A percentile compares a stretch with the other conserved stretches of the same genome.
These are phyloP conservation scores for Rhabdomys pumilio DNA, from an alignment of 2,797 vertebrate genomes.

Conservation along the genomic window DNA sequence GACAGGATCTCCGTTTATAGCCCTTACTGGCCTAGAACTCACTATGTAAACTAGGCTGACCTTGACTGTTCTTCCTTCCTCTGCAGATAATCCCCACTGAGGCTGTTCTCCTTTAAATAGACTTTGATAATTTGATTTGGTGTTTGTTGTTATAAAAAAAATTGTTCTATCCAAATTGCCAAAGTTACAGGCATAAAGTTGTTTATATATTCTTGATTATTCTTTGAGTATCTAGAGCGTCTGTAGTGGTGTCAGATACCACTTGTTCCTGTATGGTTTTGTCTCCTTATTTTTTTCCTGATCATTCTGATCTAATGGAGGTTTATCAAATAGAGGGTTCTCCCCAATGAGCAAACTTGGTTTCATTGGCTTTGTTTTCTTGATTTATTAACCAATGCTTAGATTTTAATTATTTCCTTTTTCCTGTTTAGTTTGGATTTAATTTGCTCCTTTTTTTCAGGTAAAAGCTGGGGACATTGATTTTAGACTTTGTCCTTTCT, in stretches of 20 bases:
- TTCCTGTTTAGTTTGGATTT: not conserved
- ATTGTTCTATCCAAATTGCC: not conserved
- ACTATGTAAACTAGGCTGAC: not conserved
- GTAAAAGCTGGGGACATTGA: not conserved
- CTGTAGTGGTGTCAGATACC: not conserved
- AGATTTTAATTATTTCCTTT: constrained; percentile 4
- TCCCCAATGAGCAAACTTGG: not conserved
- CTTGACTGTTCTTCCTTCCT: not conserved
- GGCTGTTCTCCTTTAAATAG: not conserved
- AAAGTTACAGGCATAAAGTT: not conserved
- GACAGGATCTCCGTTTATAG: not conserved
- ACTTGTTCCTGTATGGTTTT: not conserved
- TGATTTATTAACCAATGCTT: not conserved
- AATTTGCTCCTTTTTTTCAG: not conserved
- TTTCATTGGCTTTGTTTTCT: not conserved
- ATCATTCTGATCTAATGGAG: not conserved
- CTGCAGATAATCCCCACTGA: not conserved
- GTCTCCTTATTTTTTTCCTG: no score
- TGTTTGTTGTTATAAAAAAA: not conserved
- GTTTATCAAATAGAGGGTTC: not conserved
- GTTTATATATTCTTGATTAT: not conserved
- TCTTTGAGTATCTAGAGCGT: not conserved
- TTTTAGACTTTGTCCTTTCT: not conserved
- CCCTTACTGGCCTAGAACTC: not conserved
- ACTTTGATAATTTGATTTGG: not conserved